Conservation (phyloP, 1,140 invertebrate species). For the Zaprionus ghesquierei region DNA sequence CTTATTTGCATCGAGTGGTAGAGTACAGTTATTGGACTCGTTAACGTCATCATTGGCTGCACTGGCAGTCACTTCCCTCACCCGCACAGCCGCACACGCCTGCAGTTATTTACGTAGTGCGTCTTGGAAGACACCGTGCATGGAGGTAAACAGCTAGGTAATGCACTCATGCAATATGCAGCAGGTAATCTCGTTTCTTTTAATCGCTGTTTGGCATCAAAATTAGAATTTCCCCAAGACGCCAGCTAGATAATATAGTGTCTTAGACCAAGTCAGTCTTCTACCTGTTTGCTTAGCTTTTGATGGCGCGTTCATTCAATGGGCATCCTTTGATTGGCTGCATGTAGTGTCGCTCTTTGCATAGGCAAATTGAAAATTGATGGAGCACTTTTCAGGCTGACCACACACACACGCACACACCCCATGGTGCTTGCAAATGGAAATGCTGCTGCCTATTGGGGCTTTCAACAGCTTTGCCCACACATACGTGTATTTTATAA, state of each 20-base stretch:
- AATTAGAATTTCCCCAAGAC: conserved; percentile 79
- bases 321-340: conserved; percentile 34
- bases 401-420: neutral
- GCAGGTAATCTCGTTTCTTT: conserved; percentile 81
- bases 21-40: conserved; percentile 65
- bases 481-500: neutral
- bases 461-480: neutral
- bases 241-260: conserved; percentile 1
- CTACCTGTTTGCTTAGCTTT: neutral
- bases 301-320: conserved; percentile 10
- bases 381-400: conserved; percentile 25
- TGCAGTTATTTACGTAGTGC: neutral
- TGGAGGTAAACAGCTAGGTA: conserved; percentile 26
- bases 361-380: conserved; percentile 56
- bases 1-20: conserved; percentile 40
- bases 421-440: neutral
- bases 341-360: conserved; percentile 45
- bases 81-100: neutral
- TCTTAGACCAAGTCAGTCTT: too few species aligned
- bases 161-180: conserved; percentile 80
- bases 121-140: neutral
- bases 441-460: conserved; percentile 22
- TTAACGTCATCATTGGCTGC: conserved; percentile 75
- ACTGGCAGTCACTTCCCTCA: conserved; percentile 34
- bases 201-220: conserved; percentile 82